These are phyloP conservation scores for Ciconia stormi DNA, from an alignment of 2,113 vertebrate genomes.

Conservation along the genomic window DNA sequence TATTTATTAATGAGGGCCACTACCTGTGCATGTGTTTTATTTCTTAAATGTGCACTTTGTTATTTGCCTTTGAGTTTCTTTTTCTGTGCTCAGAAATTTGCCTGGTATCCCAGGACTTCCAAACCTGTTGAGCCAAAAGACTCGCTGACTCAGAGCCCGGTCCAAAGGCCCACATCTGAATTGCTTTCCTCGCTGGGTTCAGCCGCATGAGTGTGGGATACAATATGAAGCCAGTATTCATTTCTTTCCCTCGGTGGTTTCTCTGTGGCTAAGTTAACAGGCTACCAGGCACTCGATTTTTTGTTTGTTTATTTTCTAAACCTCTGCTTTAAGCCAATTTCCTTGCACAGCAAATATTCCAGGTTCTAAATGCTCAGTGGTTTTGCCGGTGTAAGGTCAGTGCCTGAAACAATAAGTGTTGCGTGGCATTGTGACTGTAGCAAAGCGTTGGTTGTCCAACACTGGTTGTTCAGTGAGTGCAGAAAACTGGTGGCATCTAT, in stretches of 20 bases:
- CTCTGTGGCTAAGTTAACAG: not conserved
- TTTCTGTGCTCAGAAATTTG: not conserved
- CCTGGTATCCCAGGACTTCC: not conserved
- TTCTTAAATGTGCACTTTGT: not conserved
- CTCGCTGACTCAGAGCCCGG: not conserved
- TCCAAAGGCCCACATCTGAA: not conserved
- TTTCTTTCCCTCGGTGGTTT: not conserved
- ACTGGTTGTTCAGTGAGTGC: fast-evolving
- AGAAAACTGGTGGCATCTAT: not conserved
- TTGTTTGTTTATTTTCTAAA: not conserved
- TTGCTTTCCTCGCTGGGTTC: not conserved
- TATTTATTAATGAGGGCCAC: not conserved
- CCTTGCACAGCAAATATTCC: not conserved
- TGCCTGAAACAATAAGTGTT: fast-evolving
- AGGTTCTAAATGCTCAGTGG: not conserved
- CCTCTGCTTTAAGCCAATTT: not conserved
- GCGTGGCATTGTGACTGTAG: fast-evolving
- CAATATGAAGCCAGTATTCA: not conserved
- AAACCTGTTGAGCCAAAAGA: not conserved
- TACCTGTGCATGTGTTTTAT: not conserved
- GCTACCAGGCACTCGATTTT: not conserved
- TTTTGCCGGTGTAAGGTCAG: not conserved
- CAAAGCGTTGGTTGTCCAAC: not conserved
- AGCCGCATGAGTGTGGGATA: not conserved
- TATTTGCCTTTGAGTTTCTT: not conserved